These are phyloP conservation scores for Holothuria scabra DNA, from an alignment of 53 echinoderm and acorn worm species.

Conservation along the genomic window DNA sequence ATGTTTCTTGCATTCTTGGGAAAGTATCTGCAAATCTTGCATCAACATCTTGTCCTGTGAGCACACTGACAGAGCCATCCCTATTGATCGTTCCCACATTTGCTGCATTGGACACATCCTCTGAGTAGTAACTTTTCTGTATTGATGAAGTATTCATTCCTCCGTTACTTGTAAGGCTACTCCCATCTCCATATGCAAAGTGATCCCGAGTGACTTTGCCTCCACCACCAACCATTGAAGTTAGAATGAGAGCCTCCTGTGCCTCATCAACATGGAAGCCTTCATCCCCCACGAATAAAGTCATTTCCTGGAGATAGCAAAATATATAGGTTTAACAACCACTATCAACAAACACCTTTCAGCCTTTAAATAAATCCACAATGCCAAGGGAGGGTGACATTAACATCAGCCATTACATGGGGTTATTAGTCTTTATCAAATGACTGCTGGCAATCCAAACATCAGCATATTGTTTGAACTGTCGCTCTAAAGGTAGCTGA, in stretches of 20 bases:
- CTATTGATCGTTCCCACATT: conserved; percentile 45
- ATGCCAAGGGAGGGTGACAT: too few species aligned
- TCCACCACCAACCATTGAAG: background rate
- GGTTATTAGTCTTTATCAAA: too few species aligned
- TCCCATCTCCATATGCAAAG: conserved; percentile 28
- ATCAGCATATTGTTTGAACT: too few species aligned
- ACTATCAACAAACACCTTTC: too few species aligned
- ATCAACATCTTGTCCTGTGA: conserved; percentile 7
- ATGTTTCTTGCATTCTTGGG: conserved; percentile 32
- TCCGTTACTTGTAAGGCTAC: background rate
- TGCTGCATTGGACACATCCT: background rate
- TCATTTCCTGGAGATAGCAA: background rate
- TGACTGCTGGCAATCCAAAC: too few species aligned
- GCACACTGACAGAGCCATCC: conserved; percentile 55
- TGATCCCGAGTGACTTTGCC: background rate
- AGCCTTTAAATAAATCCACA: too few species aligned
- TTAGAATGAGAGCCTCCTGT: conserved; percentile 31
- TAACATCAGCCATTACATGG: too few species aligned
- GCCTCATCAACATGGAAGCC: conserved; percentile 13
- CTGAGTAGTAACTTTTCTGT: background rate
- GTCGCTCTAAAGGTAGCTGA: too few species aligned
- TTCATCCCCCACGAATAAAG: conserved; percentile 3
- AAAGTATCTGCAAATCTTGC: conserved; percentile 3
- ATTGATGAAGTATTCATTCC: background rate
- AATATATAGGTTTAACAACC: too few species aligned